phyloP scores from a whole-genome alignment of 1,140 invertebrate species.

The Aphidius ervi region DNA sequence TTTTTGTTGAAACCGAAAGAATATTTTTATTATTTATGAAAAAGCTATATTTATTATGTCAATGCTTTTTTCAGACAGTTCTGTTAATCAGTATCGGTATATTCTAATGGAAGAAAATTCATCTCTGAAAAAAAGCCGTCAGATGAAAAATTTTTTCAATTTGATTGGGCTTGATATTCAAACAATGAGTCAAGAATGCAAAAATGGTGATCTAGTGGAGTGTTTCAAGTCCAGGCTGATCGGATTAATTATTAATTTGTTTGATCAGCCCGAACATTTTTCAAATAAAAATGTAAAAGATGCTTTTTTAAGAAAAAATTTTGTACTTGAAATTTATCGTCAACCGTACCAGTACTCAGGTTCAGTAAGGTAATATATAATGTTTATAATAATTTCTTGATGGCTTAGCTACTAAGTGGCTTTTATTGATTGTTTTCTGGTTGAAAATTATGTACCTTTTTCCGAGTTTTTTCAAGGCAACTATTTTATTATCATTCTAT shows the following conservation, averaged over 20 bases:
- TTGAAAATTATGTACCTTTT: constrained; percentile 2
- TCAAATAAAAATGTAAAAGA: constrained; percentile 68
- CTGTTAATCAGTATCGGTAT: constrained; percentile 19
- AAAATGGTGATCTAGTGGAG: constrained; percentile 71
- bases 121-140: constrained; percentile 34
- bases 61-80: constrained; percentile 25
- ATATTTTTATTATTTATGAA: no score
- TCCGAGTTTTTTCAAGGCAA: not conserved
- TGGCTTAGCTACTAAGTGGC: not conserved
- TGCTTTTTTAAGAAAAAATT: constrained; percentile 60
- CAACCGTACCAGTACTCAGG: constrained; percentile 65
- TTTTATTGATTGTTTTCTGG: not conserved
- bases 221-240: constrained; percentile 76
- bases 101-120: constrained; percentile 18
- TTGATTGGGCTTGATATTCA: constrained; percentile 71
- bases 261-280: constrained; percentile 55
- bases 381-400: no score
- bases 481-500: no score
- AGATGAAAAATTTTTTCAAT: constrained; percentile 65
- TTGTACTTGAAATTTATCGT: constrained; percentile 54
- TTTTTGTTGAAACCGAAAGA: no score
- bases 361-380: constrained; percentile 51
- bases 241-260: constrained; percentile 70
- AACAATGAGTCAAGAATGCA: constrained; percentile 64
- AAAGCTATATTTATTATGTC: no score